These are phyloP conservation scores for Empidonax traillii DNA, from an alignment of 2,113 vertebrate species.

Conservation along the genomic window DNA sequence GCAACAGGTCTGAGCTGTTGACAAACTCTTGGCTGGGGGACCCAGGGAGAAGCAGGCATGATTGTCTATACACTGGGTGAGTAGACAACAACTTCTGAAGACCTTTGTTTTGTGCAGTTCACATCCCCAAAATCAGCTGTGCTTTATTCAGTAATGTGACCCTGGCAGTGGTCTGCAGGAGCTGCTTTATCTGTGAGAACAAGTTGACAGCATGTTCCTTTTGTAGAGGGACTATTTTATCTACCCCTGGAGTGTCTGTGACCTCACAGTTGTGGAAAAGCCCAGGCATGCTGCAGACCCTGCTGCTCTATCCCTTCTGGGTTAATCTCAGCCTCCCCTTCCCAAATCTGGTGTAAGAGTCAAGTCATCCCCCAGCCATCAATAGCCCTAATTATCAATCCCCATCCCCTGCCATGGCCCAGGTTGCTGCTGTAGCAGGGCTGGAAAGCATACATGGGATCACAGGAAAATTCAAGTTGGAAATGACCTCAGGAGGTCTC, in stretches of 20 bases:
- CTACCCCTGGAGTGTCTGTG: neutral
- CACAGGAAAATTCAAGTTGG: neutral
- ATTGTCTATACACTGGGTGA: neutral
- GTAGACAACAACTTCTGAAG: neutral
- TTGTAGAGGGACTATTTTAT: accelerated
- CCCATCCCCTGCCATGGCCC: neutral
- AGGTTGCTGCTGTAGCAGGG: neutral
- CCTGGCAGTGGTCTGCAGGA: neutral
- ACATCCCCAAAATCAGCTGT: neutral
- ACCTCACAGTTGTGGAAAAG: neutral
- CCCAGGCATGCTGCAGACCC: neutral
- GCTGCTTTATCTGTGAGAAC: neutral
- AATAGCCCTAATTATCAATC: neutral
- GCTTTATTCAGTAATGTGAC: neutral
- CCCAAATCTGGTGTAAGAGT: neutral
- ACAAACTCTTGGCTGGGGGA: neutral
- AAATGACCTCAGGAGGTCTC: neutral
- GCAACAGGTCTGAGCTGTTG: neutral
- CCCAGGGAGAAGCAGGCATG: neutral
- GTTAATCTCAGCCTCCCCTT: neutral
- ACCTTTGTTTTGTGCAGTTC: neutral
- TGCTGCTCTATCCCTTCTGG: neutral
- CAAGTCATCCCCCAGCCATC: neutral
- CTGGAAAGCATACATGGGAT: neutral
- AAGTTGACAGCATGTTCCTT: neutral